Evolutionary conservation across 2,113 vertebrate genomes (phyloP).

Genomic region (Tragelaphus strepsiceros): DNA sequence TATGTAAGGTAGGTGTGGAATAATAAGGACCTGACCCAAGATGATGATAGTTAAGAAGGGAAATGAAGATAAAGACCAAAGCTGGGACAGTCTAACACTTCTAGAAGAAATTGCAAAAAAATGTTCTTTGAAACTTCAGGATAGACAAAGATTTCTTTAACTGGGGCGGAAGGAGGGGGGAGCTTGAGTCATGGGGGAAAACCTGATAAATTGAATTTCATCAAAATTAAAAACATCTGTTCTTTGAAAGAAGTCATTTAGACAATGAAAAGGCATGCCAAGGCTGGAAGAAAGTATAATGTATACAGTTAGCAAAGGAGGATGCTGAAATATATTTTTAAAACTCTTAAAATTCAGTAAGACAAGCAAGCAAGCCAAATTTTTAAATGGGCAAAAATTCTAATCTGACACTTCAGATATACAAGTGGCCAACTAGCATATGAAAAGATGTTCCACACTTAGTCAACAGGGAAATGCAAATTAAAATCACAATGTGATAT

Average conservation of each 20-base stretch:
- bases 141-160: neutral
- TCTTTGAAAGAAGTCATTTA: neutral
- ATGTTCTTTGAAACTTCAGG: neutral
- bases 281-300: neutral
- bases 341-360: neutral
- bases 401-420: neutral
- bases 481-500: neutral
- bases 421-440: neutral
- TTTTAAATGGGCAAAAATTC: neutral
- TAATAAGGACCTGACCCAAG: neutral
- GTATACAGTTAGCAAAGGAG: neutral
- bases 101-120: slow-evolving; percentile 24
- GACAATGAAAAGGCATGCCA: neutral
- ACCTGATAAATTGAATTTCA: neutral
- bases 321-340: neutral
- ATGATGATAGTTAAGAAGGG: neutral
- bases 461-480: neutral
- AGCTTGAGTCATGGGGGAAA: neutral
- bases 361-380: neutral
- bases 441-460: neutral
- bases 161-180: too few relatives aligned
- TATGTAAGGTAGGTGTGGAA: neutral
- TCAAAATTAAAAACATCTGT: slow-evolving; percentile 5
- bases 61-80: neutral
- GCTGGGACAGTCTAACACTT: neutral